These are phyloP conservation scores for Albula glossodonta DNA, from an alignment of 2,113 vertebrate genomes.

Conservation along the genomic window DNA sequence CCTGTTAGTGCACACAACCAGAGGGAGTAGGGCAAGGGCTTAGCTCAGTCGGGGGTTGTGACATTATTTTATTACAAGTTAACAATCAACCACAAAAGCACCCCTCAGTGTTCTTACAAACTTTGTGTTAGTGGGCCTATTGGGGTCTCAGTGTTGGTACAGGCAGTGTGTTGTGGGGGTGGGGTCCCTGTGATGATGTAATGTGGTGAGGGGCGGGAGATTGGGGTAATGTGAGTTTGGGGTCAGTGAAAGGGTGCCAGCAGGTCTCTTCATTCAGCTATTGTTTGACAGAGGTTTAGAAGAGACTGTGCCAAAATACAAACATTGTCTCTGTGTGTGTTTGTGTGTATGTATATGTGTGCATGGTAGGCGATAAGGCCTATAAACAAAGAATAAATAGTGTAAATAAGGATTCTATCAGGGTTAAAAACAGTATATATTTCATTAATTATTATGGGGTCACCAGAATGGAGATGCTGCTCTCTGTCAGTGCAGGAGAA, in stretches of 20 bases:
- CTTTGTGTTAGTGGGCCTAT: background rate
- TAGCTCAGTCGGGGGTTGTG: constrained; percentile 38
- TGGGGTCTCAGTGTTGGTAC: background rate
- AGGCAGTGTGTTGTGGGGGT: background rate
- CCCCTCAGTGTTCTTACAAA: background rate
- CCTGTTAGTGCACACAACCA: constrained; percentile 35
- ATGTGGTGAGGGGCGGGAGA: background rate
- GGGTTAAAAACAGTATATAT: background rate
- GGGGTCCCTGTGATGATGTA: background rate
- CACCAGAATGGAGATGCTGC: background rate
- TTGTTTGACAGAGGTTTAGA: constrained; percentile 60
- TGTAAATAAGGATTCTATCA: background rate
- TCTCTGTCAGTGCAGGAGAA: too few species aligned
- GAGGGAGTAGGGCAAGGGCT: constrained; percentile 28
- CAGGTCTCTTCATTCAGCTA: constrained; percentile 40
- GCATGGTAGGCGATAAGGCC: background rate
- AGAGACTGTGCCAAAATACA: constrained; percentile 61
- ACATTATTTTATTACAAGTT: constrained; percentile 42
- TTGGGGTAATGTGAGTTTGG: constrained; percentile 6
- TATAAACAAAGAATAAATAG: too few species aligned
- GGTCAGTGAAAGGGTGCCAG: constrained; percentile 55
- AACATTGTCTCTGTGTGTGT: constrained; percentile 42
- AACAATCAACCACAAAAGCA: constrained; percentile 38
- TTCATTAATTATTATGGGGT: background rate
- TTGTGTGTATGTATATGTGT: constrained; percentile 20